Evolutionary conservation across 2,888 invertebrate genomes (phyloP), one percentile per base, ranked within the genome.

Genomic region (Sesia apiformis): DNA sequence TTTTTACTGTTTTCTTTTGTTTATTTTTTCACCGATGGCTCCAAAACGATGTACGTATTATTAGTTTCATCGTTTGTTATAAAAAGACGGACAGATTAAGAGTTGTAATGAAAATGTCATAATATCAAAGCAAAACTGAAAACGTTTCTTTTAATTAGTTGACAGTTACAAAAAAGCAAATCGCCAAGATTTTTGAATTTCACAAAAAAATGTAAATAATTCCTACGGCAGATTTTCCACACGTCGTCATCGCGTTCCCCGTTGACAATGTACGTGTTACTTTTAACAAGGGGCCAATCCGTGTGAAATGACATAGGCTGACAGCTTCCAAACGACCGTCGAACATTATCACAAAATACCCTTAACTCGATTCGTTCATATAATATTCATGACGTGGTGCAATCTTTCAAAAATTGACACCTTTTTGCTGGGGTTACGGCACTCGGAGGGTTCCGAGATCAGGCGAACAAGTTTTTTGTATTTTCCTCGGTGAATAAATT

Each of bases 321-420:
- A 88, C 88, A 84, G 86, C 74, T 70, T 77, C 76, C 80, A 76
- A 81, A 78, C 78, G 78, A 78, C 74, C 78, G 76, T 71, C 74
- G 78, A 80, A 85, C 88, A 88, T 88, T 89, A 88, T 88, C 86
- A 76, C 83, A 80, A 85, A 87, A 86, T 85, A 79, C 84, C 86
- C 87, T 84, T 84, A 88, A 88, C 88, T 84, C 84, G 75, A 84
- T 81, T 84, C 85, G 79, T 85, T 88, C 84, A 88, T 89, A 87
- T 87, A 88, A 89, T 84, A 89, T 89, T 88, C 88, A 89, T 88
- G 88, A 85, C 84, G 81, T 63, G 81, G 77, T 76, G 77, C 88
- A 87, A 89, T 89, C 88, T 89, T 89, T 89, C 88, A 89, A 88
- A 88, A 89, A 88, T 88, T 89, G 88, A 89, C 88, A 88, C 87